Conservation (phyloP, 1,140 invertebrate species). For the Panagrolaimus sp. region DNA sequence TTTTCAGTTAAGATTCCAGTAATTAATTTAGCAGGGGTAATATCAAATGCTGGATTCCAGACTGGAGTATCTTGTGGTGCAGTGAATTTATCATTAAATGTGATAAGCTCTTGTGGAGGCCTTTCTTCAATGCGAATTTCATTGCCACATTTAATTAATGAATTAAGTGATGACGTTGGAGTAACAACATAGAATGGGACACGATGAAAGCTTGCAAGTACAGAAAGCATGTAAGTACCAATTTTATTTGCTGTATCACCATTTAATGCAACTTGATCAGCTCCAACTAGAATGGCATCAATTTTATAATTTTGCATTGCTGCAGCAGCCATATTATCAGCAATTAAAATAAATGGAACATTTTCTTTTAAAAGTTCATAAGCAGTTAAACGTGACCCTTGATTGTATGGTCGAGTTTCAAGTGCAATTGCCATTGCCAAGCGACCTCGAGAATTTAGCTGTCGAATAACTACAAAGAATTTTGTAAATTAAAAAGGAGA, state of each 20-base stretch:
- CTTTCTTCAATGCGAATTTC: slow-evolving; percentile 88
- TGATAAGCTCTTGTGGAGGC: slow-evolving; percentile 79
- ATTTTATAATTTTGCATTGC: slow-evolving; percentile 70
- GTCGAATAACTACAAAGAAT: slow-evolving; percentile 83
- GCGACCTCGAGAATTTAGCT: slow-evolving; percentile 68
- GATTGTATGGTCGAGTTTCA: slow-evolving; percentile 95
- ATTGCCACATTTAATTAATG: slow-evolving; percentile 71
- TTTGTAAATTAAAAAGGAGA: too few relatives aligned
- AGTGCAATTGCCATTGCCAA: slow-evolving; percentile 85
- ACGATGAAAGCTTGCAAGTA: slow-evolving; percentile 79
- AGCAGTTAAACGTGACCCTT: slow-evolving; percentile 85
- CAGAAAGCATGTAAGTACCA: slow-evolving; percentile 91
- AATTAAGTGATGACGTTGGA: slow-evolving; percentile 84
- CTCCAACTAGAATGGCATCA: slow-evolving; percentile 65
- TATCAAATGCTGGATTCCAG: slow-evolving; percentile 98
- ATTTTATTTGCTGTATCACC: slow-evolving; percentile 99
- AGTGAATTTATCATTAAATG: slow-evolving; percentile 65
- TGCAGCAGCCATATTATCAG: slow-evolving; percentile 87
- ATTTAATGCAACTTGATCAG: slow-evolving; percentile 83
- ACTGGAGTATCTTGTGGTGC: slow-evolving; percentile 72
- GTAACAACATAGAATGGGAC: slow-evolving; percentile 94
- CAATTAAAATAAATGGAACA: slow-evolving; percentile 83
- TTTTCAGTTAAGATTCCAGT: slow-evolving; percentile 85
- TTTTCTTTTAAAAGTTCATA: slow-evolving; percentile 88
- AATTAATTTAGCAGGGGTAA: slow-evolving; percentile 85